These are phyloP conservation scores for Nomada goodeniana DNA, from an alignment of 2,888 invertebrate genomes.

Conservation along the genomic window DNA sequence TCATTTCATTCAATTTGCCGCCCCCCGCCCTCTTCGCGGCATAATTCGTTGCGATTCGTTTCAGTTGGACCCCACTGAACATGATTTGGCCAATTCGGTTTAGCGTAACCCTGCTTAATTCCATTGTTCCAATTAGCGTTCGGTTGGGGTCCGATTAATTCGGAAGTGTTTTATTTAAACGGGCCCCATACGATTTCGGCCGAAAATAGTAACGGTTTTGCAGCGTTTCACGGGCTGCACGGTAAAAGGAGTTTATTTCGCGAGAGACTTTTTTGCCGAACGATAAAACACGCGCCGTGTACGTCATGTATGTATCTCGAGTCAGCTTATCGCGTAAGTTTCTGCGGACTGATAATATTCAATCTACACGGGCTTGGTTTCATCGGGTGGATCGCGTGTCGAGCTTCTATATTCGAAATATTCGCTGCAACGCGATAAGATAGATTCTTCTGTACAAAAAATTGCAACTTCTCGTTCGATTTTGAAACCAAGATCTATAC, in stretches of 20 bases:
- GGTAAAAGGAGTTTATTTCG: not conserved
- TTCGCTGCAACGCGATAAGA: conserved; percentile 10
- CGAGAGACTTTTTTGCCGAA: conserved; percentile 5
- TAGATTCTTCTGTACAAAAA: not conserved
- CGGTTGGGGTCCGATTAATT: no score
- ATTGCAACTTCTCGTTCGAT: not conserved
- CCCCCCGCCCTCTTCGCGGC: no score
- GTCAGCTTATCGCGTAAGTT: conserved; percentile 12
- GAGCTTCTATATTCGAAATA: conserved; percentile 6
- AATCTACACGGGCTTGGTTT: conserved; percentile 20
- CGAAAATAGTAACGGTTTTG: not conserved
- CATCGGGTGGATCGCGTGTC: conserved; percentile 29
- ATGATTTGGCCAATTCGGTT: not conserved
- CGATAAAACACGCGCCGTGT: conserved; percentile 15
- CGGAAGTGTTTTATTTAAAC: not conserved
- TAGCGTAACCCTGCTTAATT: conserved; percentile 5
- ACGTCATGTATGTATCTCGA: not conserved
- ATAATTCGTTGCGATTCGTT: not conserved
- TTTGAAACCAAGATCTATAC: no score
- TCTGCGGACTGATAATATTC: conserved; percentile 25
- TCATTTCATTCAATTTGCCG: not conserved
- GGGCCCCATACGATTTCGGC: not conserved
- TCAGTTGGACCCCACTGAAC: not conserved
- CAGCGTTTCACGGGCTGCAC: not conserved
- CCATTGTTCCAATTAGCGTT: not conserved